Evolutionary conservation across 2,797 vertebrate genomes (phyloP), one percentile per base, ranked within the genome.

Genomic region (Thamnophis elegans): DNA sequence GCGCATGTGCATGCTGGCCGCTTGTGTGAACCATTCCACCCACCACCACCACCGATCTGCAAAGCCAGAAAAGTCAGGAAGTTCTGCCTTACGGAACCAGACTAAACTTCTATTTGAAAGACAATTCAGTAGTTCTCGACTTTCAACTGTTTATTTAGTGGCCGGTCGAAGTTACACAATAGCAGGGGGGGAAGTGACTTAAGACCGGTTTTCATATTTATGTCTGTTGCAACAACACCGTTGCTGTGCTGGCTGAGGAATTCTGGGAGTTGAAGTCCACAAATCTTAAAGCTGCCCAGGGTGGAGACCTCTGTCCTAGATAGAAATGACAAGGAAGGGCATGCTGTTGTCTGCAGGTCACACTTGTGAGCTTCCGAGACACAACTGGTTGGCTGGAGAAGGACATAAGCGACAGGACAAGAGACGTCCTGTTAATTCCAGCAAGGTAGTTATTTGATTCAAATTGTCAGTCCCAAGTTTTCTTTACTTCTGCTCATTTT

Each of bases 1-100:
- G 59, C 0, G 8, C 25, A 7, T 4, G 5, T 59, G 5, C 22
- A 22, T 59, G 58, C 58, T 20, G 7, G 58, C 20, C 0, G 58
- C 58, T 22, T 59, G 58, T 20, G 25, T 2, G 10, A 26, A 60
- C 25, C 59, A 60, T 60, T 60, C 25, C 42, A 42, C 42, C 59
- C 10, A 25, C 1, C 8, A 22, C 8, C 59, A 1, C 8, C 25
- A 9, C 22, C 25, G 3, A 25, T 26, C 3, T 3, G 0, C 59
- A 60, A 60, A 60, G 59, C 59, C 10, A 0, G 25, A 60, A 60
- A 26, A 60, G 3, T 60, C 60, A 59, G 59, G 59, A 6, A 60
- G 3, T 8, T 26, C 59, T 60, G 59, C 22, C 28, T 32, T 10
- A 14, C 2, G n/a, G 59, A 22, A 53, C 68, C 3, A 42, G 4